Conservation (phyloP, 2,888 invertebrate genomes). For the Apeira syringaria region DNA sequence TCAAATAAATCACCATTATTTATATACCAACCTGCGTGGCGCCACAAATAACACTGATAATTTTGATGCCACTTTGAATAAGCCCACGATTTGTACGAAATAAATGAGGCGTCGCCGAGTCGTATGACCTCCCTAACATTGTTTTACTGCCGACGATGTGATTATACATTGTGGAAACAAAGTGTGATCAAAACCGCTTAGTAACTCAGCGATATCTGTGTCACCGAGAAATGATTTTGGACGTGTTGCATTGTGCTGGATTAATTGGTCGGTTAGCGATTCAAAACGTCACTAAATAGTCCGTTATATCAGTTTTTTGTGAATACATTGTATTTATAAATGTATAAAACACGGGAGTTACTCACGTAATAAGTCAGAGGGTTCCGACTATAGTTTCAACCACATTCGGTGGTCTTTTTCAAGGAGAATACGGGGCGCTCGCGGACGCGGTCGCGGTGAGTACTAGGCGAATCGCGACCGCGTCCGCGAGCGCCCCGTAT, state of each 20-base stretch:
- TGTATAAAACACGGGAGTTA: no score
- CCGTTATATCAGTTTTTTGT: not conserved
- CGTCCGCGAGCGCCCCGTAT: no score
- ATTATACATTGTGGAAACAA: constrained; percentile 58
- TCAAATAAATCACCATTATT: constrained; percentile 16
- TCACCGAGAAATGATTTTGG: constrained; percentile 35
- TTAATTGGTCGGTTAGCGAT: constrained; percentile 7
- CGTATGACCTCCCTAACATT: constrained; percentile 65
- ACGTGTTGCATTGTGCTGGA: constrained; percentile 21
- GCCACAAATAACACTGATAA: constrained; percentile 39
- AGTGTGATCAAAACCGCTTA: constrained; percentile 38
- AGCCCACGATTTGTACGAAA: constrained; percentile 53
- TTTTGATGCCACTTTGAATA: constrained; percentile 40
- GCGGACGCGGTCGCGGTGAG: no score
- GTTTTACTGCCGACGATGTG: constrained; percentile 62
- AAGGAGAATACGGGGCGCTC: no score
- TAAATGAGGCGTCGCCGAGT: constrained; percentile 44
- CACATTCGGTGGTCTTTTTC: no score
- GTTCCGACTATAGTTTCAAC: no score
- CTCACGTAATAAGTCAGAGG: no score
- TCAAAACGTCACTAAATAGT: not conserved
- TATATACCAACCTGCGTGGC: constrained; percentile 20
- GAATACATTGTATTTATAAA: no score
- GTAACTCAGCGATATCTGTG: constrained; percentile 65
- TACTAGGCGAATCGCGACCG: no score